A percentile compares a stretch with the other conserved stretches of the same genome.
Conservation (phyloP, 2,888 invertebrate species). For the Psylliodes chrysocephalus region DNA sequence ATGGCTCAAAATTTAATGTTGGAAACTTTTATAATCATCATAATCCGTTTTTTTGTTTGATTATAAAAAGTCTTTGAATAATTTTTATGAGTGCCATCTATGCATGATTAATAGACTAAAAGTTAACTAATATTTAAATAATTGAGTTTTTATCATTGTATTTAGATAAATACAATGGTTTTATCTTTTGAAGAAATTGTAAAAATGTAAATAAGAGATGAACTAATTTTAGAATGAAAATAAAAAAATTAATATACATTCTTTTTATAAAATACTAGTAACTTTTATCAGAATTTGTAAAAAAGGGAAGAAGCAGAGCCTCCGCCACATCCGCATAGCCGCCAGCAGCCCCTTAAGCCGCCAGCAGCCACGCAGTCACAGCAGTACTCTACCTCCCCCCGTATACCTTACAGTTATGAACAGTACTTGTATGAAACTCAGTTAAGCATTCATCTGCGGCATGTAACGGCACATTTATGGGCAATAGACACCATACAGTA, state of each 20-base stretch:
- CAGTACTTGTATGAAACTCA: background rate
- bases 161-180: too few relatives aligned
- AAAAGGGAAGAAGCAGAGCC: slow-evolving; percentile 9
- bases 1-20: too few relatives aligned
- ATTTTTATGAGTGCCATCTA: too few relatives aligned
- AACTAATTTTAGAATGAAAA: background rate
- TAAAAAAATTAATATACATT: background rate
- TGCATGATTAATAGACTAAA: too few relatives aligned
- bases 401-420: background rate
- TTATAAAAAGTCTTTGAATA: too few relatives aligned
- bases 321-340: slow-evolving; percentile 12
- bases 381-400: slow-evolving; percentile 3
- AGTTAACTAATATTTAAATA: too few relatives aligned
- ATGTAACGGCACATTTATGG: background rate
- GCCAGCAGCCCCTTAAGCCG: slow-evolving; percentile 9
- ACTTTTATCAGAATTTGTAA: background rate
- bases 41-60: too few relatives aligned
- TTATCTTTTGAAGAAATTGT: too few relatives aligned
- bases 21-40: too few relatives aligned
- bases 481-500: too few relatives aligned
- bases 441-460: background rate
- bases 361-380: slow-evolving; percentile 14
- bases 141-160: too few relatives aligned
- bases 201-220: background rate
- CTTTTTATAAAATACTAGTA: background rate